Evolutionary conservation across 2,888 invertebrate genomes (phyloP), one percentile per base, ranked within the genome.

Genomic region (Tachina lurida): DNA sequence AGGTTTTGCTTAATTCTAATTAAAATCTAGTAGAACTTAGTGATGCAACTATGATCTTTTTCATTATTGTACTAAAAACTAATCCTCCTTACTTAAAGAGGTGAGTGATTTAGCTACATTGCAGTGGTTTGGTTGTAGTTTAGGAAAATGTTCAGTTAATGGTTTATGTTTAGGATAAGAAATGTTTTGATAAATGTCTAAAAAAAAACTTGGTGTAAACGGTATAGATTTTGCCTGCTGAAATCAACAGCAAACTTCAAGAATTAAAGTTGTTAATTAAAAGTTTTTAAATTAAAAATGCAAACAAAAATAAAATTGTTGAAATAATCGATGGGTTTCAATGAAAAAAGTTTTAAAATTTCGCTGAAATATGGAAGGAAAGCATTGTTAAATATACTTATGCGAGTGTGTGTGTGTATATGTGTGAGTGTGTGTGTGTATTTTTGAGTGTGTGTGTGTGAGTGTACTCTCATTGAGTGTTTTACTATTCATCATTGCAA

Each of bases 241-340:
- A 74, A 80, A 67, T 52, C 47, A 67, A 60, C 43, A 63, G 63
- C 15, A 63, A 65, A 79, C 65, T 73, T 17, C 10, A n/a, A 52
- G 19, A 22, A 52, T 68, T 68, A 74, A 60, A 54, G 68, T 58
- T 83, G 79, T 83, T 86, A 86, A 86, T 86, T 86, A 86, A 86
- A 86, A 86, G 76, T 86, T 86, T 83, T 79, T 41, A 76, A 75
- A 75, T 82, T 78, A 82, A 85, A n/a, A 84, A 58, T 43, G 45
- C 17, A 47, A 56, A 67, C 31, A 19, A 67, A 62, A 73, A 47
- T 54, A 43, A 65, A 54, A 77, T 58, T 70, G 19, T 65, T 41
- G 10, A 77, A 68, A 75, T 78, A 85, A 82, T 73, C 75, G 52
- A 83, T 75, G 82, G 65, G 45, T 70, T 86, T 77, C 71, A 79